Base-by-base conservation (phyloP, 2,797 vertebrate species). In the Pangasius krempfi region DNA sequence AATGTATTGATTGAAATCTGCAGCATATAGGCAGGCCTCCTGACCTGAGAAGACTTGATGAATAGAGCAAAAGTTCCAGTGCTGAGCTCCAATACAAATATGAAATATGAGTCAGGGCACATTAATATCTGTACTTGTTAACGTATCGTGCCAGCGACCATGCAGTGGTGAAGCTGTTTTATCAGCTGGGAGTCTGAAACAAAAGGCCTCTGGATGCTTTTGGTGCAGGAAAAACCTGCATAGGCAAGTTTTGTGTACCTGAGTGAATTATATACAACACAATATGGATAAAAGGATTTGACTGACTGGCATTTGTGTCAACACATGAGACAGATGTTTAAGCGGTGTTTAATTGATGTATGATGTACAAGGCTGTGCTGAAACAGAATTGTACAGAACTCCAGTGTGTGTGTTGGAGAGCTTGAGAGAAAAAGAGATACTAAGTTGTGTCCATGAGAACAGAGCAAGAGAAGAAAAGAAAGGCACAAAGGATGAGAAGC, bases 231-330 rank as follows among this genome's bases (percentile, higher is more conserved):
- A 84, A 87, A 87, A 86, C 88, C 82, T 89, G 88, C 56, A 86
- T 50, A 80, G 88, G 90, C 82, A 68, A 76, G 90, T 81, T 66
- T 80, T 89, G 76, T 89, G 68, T 85, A 89, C 66, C 56, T 60
- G 64, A 52, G 50, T 85, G 54, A 80, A 87, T 84, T 44, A 54
- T 84, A 83, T 79, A 78, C 44, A n/a, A 83, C 5, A 7, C 62
- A 80, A 84, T 54, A 80, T 80, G 40, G 30, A 90, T 87, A 76
- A 89, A 87, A 87, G 93, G 92, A 94, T 94, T 91, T 93, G 88
- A 92, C 50, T 91, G 90, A 93, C 92, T 92, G 92, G 93, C 93
- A 93, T 92, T 94, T 93, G 94, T 94, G 94, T 95, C 94, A 93
- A 94, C 93, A 88, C 40, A 93, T 93, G n/a, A 79, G 50, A 56